Evolutionary conservation across 2,113 vertebrate genomes (phyloP), one percentile per base, ranked within the genome.

Genomic region (Alaudala cheleensis): DNA sequence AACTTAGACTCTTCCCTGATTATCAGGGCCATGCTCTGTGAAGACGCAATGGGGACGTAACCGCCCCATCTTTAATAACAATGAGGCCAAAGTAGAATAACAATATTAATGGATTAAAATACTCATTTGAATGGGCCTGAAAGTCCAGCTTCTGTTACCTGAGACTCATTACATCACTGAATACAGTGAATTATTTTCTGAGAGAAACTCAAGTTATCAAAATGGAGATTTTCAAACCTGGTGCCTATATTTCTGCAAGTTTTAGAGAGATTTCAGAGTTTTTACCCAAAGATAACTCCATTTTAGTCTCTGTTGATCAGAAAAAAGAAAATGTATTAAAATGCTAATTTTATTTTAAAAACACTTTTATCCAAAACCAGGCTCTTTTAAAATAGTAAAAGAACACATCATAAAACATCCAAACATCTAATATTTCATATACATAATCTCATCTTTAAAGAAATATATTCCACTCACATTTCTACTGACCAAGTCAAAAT

Each of bases 11-110:
- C 12, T 73, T 69, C 37, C 54, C 42, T 77, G 17, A 80, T 33
- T 13, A n/a, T 74, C 50, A 33, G 6, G 53, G 12, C n/a, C 45
- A 11, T 61, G 22, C 5, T 58, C 22, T 18, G 4, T n/a, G 51
- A 81, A 58, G 34, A 56, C 39, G 21, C 9, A 65, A 31, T 5
- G 3, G 16, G 5, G 6, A 18, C 0, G 0, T 31, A 79, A 71
- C 15, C 9, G 22, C 15, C 21, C 44, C 64, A 4, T 47, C 40
- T 15, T 42, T 24, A 33, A 12, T 40, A 45, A 84, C 6, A 7
- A n/a, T 28, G 9, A 64, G 6, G 5, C 6, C 0, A 3, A 67
- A 42, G 23, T 34, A 91, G 21, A 77, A 64, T 15, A 62, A 14
- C 3, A 64, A 17, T 54, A 66, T 61, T 50, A 58, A 47, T 39